These are phyloP conservation scores for Siderastrea radians DNA, from an alignment of 92 coral and sea anemone species.

Conservation along the genomic window DNA sequence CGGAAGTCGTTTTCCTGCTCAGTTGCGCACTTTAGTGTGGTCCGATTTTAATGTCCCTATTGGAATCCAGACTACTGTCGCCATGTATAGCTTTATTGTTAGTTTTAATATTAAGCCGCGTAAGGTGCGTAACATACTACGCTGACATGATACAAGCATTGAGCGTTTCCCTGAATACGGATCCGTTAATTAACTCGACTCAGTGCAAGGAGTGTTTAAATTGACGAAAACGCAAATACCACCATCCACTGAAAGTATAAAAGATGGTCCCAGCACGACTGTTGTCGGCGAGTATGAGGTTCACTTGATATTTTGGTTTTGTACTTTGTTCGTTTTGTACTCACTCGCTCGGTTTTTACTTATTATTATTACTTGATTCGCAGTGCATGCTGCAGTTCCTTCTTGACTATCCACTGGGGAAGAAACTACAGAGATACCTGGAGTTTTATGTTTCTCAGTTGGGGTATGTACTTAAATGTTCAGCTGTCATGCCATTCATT, in stretches of 20 bases:
- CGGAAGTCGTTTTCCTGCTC: too few relatives aligned
- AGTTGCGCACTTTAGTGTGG: too few relatives aligned
- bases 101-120: too few relatives aligned
- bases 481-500: background rate
- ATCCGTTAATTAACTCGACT: too few relatives aligned
- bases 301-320: background rate
- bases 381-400: constrained; percentile 85
- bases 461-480: constrained; percentile 61
- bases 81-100: background rate
- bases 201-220: too few relatives aligned
- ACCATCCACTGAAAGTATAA: too few relatives aligned
- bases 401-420: constrained; percentile 96
- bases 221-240: too few relatives aligned
- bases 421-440: constrained; percentile 84
- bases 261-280: too few relatives aligned
- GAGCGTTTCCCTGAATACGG: too few relatives aligned
- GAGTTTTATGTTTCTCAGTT: constrained; percentile 94
- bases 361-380: background rate
- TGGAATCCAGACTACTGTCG: background rate
- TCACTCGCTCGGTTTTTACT: background rate
- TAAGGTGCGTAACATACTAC: too few relatives aligned
- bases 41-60: background rate
- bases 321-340: background rate
- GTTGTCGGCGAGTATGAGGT: too few relatives aligned
- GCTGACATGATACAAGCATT: too few relatives aligned